These are phyloP conservation scores for Limnephilus auricula DNA, from an alignment of 2,888 invertebrate species.

Conservation along the genomic window DNA sequence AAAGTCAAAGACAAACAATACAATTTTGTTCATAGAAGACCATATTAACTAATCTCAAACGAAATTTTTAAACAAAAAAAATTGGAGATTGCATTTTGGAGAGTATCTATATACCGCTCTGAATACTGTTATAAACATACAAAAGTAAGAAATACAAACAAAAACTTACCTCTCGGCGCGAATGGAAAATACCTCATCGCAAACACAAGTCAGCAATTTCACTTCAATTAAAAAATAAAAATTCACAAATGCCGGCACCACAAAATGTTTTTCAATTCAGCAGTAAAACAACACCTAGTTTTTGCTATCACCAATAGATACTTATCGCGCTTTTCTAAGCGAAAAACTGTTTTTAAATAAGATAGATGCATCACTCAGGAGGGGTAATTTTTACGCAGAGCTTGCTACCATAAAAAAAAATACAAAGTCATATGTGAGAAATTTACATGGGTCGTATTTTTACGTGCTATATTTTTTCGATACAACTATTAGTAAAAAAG, in stretches of 20 bases:
- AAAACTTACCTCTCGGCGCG: constrained; percentile 13
- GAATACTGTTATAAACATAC: too few species aligned
- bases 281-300: not conserved
- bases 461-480: not conserved
- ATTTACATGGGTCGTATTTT: not conserved
- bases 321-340: not conserved
- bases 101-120: too few species aligned
- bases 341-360: not conserved
- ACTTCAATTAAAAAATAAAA: not conserved
- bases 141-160: not conserved
- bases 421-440: too few species aligned
- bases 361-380: constrained; percentile 29
- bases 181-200: constrained; percentile 42
- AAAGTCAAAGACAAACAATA: too few species aligned
- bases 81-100: too few species aligned
- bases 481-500: not conserved
- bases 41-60: too few species aligned
- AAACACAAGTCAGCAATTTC: constrained; percentile 3
- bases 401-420: not conserved
- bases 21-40: too few species aligned
- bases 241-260: constrained; percentile 28
- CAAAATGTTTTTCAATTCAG: constrained; percentile 1
- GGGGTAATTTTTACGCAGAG: not conserved
- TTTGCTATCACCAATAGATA: not conserved
- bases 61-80: too few species aligned